Evolutionary conservation across 2,797 vertebrate genomes (phyloP).

Genomic region (Gymnothorax javanicus): DNA sequence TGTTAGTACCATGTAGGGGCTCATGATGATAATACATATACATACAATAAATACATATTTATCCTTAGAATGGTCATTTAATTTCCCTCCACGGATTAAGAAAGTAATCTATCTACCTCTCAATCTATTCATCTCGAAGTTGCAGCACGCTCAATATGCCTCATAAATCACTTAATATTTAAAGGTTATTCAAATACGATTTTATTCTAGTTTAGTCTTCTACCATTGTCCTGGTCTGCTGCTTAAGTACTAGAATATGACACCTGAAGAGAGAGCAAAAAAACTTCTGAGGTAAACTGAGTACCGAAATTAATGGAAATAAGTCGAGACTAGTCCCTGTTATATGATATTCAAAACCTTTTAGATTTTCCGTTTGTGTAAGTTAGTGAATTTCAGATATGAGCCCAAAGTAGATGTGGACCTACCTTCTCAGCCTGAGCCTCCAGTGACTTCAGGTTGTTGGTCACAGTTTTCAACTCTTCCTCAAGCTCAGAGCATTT

Average conservation of each 20-base stretch:
- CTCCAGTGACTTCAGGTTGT: slow-evolving; percentile 99
- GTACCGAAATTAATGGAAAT: background rate
- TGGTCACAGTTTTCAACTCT: slow-evolving; percentile 98
- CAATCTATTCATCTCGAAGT: background rate
- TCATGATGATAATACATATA: background rate
- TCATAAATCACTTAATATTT: background rate
- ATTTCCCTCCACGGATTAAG: too few relatives aligned
- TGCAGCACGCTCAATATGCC: background rate
- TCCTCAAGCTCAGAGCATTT: slow-evolving; percentile 99
- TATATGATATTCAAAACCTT: background rate
- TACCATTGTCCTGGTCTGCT: background rate
- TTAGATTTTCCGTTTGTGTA: background rate
- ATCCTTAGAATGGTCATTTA: background rate
- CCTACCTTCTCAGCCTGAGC: slow-evolving; percentile 99
- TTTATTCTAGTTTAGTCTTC: background rate
- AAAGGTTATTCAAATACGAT: background rate
- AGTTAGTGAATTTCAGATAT: background rate
- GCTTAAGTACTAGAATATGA: background rate
- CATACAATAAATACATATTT: background rate
- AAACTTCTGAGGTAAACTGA: background rate
- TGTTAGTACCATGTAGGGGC: background rate
- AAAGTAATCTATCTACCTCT: too few relatives aligned
- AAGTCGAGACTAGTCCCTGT: background rate
- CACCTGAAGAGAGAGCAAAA: background rate
- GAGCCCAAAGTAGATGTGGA: slow-evolving; percentile 35